phyloP scores from a whole-genome alignment of 2,113 vertebrate genomes.

The Grantiella picta region DNA sequence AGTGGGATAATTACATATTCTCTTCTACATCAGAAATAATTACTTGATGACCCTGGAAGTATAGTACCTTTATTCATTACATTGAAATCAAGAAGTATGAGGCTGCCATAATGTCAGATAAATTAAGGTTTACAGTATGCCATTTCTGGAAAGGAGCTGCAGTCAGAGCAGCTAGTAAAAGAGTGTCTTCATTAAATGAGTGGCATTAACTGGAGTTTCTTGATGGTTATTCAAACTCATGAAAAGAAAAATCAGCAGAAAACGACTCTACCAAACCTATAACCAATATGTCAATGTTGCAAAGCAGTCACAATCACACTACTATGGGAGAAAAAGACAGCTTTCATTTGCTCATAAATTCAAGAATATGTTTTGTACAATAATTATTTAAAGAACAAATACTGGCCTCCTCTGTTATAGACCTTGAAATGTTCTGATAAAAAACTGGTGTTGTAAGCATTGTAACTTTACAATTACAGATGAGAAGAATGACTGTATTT shows the following conservation, averaged over 20 bases:
- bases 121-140: not conserved
- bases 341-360: not conserved
- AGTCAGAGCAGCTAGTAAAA: not conserved
- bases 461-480: not conserved
- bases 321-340: not conserved
- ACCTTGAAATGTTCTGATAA: not conserved
- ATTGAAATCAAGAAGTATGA: not conserved
- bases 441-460: not conserved
- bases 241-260: not conserved
- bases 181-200: not conserved
- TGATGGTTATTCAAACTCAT: not conserved
- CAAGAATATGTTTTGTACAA: not conserved
- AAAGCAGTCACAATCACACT: not conserved
- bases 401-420: not conserved
- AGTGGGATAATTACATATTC: not conserved
- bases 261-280: not conserved
- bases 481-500: not conserved
- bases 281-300: not conserved
- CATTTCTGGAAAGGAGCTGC: not conserved
- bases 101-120: not conserved
- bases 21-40: not conserved
- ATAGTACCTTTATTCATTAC: not conserved
- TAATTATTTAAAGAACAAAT: not conserved
- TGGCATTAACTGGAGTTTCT: not conserved
- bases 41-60: not conserved